Percentiles rank a stretch among this genome's conserved stretches.
Evolutionary conservation across 2,113 vertebrate species (phyloP).

Genomic region (Poicephalus meyeri): DNA sequence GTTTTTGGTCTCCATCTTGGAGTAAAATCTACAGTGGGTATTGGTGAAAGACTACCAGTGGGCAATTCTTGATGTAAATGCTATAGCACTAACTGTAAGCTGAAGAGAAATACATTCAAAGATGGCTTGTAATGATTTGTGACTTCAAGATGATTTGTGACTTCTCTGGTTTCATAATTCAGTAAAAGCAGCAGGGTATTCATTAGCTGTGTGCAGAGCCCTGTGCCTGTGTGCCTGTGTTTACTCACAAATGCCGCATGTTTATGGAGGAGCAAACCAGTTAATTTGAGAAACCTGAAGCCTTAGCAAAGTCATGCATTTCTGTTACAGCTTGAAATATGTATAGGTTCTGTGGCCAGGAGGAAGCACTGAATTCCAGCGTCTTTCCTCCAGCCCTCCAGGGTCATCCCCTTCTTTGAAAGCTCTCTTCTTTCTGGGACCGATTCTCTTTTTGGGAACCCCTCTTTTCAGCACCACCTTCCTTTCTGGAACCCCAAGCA

Average conservation of each 20-base stretch:
- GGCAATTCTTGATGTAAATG: not conserved
- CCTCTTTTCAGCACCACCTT: not conserved
- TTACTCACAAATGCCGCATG: not conserved
- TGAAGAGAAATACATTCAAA: slow-evolving; percentile 24
- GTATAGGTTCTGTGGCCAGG: rapidly evolving
- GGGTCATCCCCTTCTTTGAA: not conserved
- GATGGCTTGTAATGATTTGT: not conserved
- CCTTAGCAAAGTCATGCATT: not conserved
- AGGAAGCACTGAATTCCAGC: not conserved
- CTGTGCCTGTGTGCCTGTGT: not conserved
- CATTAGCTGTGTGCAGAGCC: slow-evolving; percentile 6
- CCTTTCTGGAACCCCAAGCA: not conserved
- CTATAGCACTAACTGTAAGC: not conserved
- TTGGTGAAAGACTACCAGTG: slow-evolving; percentile 18
- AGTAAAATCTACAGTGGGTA: not conserved
- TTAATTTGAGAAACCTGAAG: not conserved
- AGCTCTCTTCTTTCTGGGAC: not conserved
- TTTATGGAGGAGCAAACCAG: not conserved
- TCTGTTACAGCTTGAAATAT: not conserved
- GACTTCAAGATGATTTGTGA: slow-evolving; percentile 21
- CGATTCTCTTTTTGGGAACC: not conserved
- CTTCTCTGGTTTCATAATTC: slow-evolving; percentile 7
- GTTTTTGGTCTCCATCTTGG: not conserved
- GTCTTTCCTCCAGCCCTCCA: not conserved
- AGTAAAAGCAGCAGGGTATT: not conserved